These are phyloP conservation scores for Brienomyrus brachyistius DNA, from an alignment of 2,113 vertebrate genomes.

Conservation along the genomic window DNA sequence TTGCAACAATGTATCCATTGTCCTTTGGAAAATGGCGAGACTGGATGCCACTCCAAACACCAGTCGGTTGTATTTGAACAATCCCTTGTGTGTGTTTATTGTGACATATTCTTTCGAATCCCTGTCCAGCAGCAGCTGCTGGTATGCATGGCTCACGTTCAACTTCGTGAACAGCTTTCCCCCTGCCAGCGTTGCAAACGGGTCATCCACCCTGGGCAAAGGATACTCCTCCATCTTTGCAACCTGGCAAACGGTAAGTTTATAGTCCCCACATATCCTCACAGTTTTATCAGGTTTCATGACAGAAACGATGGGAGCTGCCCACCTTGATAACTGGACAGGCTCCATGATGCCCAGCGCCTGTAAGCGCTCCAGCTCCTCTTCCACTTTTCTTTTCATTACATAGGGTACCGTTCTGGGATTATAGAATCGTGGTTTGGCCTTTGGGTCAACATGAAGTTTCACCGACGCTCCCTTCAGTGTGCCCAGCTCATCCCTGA, in stretches of 20 bases:
- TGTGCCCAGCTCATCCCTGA: too few relatives aligned
- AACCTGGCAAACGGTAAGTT: not conserved
- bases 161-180: too few relatives aligned
- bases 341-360: not conserved
- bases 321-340: slow-evolving; percentile 7
- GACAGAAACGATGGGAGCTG: not conserved
- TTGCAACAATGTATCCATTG: slow-evolving; percentile 19
- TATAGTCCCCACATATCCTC: not conserved
- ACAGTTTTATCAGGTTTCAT: not conserved
- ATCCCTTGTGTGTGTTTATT: too few relatives aligned
- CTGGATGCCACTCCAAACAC: too few relatives aligned
- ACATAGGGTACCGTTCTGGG: slow-evolving; percentile 9
- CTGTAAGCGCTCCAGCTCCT: not conserved
- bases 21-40: too few relatives aligned
- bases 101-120: too few relatives aligned
- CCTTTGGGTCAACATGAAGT: not conserved
- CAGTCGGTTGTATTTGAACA: too few relatives aligned
- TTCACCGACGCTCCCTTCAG: not conserved
- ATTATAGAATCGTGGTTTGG: not conserved
- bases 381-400: slow-evolving; percentile 12
- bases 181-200: too few relatives aligned
- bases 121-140: too few relatives aligned
- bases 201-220: too few relatives aligned
- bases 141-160: too few relatives aligned
- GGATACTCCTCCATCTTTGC: too few relatives aligned